Evolutionary conservation across 2,888 invertebrate species (phyloP).

Genomic region (Nymphalis polychloros): DNA sequence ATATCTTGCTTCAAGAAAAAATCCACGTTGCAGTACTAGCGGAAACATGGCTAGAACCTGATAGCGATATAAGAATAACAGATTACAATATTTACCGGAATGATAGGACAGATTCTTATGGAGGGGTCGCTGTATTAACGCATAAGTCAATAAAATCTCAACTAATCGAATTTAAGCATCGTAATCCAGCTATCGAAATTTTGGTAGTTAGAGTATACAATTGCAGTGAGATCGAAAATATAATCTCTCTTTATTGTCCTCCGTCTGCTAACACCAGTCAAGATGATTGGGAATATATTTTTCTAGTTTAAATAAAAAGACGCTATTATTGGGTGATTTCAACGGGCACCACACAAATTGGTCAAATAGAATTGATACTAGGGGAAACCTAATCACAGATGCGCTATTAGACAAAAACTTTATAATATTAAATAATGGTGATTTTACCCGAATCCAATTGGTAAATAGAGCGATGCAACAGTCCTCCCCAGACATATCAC

Average conservation of each 20-base stretch:
- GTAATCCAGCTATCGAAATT: constrained; percentile 8
- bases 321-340: background rate
- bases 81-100: constrained; percentile 9
- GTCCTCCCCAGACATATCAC: constrained; percentile 41
- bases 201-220: constrained; percentile 13
- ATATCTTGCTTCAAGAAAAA: too few species aligned
- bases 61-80: too few species aligned
- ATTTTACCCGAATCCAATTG: constrained; percentile 34
- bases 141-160: constrained; percentile 12
- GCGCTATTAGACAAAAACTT: constrained; percentile 31
- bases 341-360: constrained; percentile 42
- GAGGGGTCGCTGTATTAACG: constrained; percentile 15
- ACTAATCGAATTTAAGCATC: background rate
- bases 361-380: constrained; percentile 41
- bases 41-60: too few species aligned
- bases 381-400: constrained; percentile 41
- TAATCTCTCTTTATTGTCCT: background rate
- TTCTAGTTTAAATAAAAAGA: background rate
- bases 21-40: too few species aligned
- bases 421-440: constrained; percentile 35
- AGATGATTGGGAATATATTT: background rate
- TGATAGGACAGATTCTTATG: constrained; percentile 12
- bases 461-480: constrained; percentile 36
- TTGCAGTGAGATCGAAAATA: too few species aligned
- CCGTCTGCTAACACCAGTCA: background rate